Evolutionary conservation across 1,140 invertebrate species (phyloP), one percentile per base, ranked within the genome.

Genomic region (Drosophila oshimai): DNA sequence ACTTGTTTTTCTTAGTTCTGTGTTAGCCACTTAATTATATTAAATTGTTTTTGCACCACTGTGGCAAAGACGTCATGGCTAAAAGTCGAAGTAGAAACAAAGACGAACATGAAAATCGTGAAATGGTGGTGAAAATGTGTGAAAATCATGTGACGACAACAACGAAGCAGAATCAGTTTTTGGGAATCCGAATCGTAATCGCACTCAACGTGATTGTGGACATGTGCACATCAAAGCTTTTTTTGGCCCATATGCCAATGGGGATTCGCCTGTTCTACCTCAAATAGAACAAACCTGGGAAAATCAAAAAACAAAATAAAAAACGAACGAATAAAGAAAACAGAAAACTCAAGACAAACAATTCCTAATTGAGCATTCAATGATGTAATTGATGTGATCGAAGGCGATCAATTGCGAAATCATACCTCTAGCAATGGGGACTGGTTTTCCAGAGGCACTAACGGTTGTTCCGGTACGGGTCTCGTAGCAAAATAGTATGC

Each of bases 381-480:
- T 84, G 80, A 86, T 86, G 64, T 74, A 75, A 86, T 86, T 26
- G 28, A 51, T 51, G 45, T 7, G 31, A 44, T 50, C 29, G 18
- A 51, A 51, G 62, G 28, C 28, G 15, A 61, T 31, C 47, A 20
- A 64, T 51, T 45, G 45, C 6, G 13, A 13, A 36, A 10, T 18
- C 92, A 94, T 91, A 95, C 95, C 91, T 94, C 92, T 94, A 93
- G 55, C 94, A 90, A 46, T 92, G 91, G 89, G 93, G 94, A 89
- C 91, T 96, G 95, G 89, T 94, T 93, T 83, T 95, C 93, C 49
- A 96, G 93, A 73, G 95, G 94, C 90, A 96, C 95, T 74, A 96
- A 92, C 29, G 95, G 95, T 90, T 93, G 94, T 91, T 96, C 93
- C 39, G 95, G 93, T 55, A 92, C 93, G 39, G 95, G 95, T 77